These are phyloP conservation scores for Conomelus anceps DNA, from an alignment of 2,888 invertebrate genomes.

Conservation along the genomic window DNA sequence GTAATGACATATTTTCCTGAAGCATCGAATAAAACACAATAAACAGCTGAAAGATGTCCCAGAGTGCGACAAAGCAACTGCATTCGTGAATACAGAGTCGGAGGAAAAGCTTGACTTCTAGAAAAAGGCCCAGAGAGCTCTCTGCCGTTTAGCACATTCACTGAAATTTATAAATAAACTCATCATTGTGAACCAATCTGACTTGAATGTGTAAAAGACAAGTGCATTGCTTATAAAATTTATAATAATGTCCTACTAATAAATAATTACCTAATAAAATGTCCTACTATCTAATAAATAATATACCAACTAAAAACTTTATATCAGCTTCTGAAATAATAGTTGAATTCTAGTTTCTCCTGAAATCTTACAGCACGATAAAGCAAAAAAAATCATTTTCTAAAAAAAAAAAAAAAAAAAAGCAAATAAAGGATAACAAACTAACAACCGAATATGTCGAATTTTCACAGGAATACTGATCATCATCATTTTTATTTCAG, in stretches of 20 bases:
- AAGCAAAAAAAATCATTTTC: no score
- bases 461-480: no score
- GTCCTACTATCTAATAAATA: background rate
- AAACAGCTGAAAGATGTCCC: conserved; percentile 95
- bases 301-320: background rate
- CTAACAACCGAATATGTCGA: no score
- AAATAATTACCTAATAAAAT: no score
- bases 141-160: conserved; percentile 56
- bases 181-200: background rate
- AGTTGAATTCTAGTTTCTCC: no score
- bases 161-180: conserved; percentile 40
- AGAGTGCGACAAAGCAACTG: conserved; percentile 73
- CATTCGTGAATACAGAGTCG: conserved; percentile 58
- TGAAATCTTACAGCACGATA: no score
- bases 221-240: background rate
- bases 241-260: background rate
- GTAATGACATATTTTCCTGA: conserved; percentile 88
- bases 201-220: background rate
- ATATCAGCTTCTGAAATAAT: background rate
- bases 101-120: conserved; percentile 52
- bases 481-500: no score
- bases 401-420: background rate
- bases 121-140: conserved; percentile 61
- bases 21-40: conserved; percentile 90
- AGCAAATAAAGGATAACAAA: no score